phyloP scores from a whole-genome alignment of 2,113 vertebrate species.

The Parus major region DNA sequence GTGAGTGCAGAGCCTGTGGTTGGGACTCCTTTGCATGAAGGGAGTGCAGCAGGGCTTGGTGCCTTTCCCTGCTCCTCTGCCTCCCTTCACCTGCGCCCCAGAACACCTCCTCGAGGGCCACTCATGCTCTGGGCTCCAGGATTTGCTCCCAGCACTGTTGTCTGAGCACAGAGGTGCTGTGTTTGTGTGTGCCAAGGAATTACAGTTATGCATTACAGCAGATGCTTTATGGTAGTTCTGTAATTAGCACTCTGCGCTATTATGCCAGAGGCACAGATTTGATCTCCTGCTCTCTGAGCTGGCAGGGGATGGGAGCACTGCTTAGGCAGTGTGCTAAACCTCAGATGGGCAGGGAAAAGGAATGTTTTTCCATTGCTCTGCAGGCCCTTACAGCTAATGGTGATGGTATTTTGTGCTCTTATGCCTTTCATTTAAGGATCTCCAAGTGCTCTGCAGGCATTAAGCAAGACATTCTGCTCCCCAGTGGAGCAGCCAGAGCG shows the following conservation, averaged over 20 bases:
- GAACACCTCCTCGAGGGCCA: not conserved
- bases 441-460: not conserved
- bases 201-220: slow-evolving; percentile 43
- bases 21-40: accelerated
- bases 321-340: slow-evolving; percentile 15
- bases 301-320: slow-evolving; percentile 29
- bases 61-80: not conserved
- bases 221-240: slow-evolving; percentile 50
- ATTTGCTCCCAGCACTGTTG: not conserved
- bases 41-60: accelerated
- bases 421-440: slow-evolving; percentile 36
- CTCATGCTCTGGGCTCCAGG: not conserved
- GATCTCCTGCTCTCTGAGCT: slow-evolving; percentile 55
- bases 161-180: slow-evolving; percentile 11
- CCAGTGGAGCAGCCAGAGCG: not conserved
- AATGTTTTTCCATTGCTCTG: slow-evolving; percentile 32
- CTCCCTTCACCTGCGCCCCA: not conserved
- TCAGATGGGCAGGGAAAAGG: slow-evolving; percentile 20
- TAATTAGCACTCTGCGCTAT: slow-evolving; percentile 40
- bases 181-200: slow-evolving; percentile 19
- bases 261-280: slow-evolving; percentile 36
- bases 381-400: not conserved
- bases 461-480: not conserved
- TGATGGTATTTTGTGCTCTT: slow-evolving; percentile 6
- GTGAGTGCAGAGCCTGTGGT: not conserved